These are phyloP conservation scores for Odocoileus virginianus DNA, from an alignment of 2,113 vertebrate genomes.

Conservation along the genomic window DNA sequence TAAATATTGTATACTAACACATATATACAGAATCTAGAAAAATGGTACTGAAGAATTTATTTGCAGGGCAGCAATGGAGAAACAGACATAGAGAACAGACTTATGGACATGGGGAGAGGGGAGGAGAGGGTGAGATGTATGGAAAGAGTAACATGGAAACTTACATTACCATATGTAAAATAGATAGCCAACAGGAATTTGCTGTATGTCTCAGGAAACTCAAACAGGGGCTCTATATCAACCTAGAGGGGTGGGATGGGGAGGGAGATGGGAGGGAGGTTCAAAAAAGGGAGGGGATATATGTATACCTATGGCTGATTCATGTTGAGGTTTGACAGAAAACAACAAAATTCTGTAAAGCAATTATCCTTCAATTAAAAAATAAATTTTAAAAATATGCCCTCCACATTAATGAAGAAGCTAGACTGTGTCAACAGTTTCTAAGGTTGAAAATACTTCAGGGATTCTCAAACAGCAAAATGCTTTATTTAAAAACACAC, in stretches of 20 bases:
- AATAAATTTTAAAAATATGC: background rate
- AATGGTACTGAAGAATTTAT: background rate
- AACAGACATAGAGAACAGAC: background rate
- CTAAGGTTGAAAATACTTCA: background rate
- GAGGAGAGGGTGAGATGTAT: background rate
- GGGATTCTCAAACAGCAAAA: background rate
- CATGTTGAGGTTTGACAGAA: background rate
- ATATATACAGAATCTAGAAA: background rate
- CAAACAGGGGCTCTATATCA: background rate
- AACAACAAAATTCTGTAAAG: background rate
- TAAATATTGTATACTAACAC: background rate
- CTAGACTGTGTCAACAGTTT: background rate
- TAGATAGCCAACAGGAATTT: background rate
- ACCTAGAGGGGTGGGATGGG: background rate
- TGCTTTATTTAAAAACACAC: background rate
- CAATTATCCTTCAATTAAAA: background rate
- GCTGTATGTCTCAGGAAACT: background rate
- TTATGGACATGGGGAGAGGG: background rate
- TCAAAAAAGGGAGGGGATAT: background rate
- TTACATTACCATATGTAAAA: background rate
- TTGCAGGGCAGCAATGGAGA: background rate
- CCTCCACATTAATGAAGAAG: background rate
- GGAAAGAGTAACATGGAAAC: background rate
- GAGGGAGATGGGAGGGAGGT: background rate
- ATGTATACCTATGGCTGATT: background rate